Conservation (phyloP, 64 coral and sea anemone genomes). For the Hydrozoanthus tunicans region DNA sequence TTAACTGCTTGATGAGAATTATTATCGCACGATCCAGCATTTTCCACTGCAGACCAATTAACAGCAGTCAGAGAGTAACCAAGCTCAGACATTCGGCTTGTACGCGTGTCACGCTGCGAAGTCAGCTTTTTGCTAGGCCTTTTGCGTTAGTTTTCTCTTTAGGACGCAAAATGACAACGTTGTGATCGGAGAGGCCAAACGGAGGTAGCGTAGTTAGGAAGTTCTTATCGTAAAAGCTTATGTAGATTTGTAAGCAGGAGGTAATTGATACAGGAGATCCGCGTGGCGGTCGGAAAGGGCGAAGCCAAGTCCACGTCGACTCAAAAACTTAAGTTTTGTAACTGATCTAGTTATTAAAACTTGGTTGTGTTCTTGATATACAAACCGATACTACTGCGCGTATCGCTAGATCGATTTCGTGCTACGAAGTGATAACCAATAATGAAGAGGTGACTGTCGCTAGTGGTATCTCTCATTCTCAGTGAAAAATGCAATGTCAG, state of each 20-base stretch:
- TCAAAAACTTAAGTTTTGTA: neutral
- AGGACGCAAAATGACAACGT: slow-evolving; percentile 10
- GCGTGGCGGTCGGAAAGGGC: neutral
- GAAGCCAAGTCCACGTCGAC: neutral
- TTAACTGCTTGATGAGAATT: neutral
- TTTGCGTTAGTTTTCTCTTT: neutral
- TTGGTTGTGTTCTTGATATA: slow-evolving; percentile 31
- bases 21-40: neutral
- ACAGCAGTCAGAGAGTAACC: slow-evolving; percentile 2
- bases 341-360: slow-evolving; percentile 15
- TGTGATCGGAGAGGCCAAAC: slow-evolving; percentile 11
- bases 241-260: neutral
- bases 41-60: slow-evolving; percentile 18
- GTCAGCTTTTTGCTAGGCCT: neutral
- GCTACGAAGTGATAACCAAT: slow-evolving; percentile 37
- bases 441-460: slow-evolving; percentile 13
- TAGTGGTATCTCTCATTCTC: slow-evolving; percentile 28
- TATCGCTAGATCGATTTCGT: slow-evolving; percentile 29
- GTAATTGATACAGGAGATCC: slow-evolving; percentile 2
- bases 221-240: neutral
- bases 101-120: slow-evolving; percentile 18
- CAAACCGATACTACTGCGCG: slow-evolving; percentile 35
- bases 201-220: neutral
- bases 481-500: neutral
- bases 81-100: neutral